A percentile compares a stretch with the other conserved stretches of the same genome.
These are phyloP conservation scores for Hecatera dysodea DNA, from an alignment of 2,888 invertebrate species.

Conservation along the genomic window DNA sequence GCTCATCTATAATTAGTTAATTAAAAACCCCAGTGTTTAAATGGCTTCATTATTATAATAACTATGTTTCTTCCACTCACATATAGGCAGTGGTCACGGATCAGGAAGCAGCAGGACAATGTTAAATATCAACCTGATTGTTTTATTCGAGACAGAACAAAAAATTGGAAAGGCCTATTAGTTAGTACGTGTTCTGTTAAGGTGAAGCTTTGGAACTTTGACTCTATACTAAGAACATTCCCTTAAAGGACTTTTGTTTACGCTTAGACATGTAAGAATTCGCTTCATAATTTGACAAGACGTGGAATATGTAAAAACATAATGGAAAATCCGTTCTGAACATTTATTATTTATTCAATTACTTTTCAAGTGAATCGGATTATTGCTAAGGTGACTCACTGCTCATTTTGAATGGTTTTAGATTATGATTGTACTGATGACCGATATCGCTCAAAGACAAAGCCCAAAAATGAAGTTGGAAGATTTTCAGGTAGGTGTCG, in stretches of 20 bases:
- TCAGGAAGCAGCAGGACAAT: conserved; percentile 6
- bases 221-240: neutral
- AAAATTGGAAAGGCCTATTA: conserved; percentile 22
- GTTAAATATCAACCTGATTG: conserved; percentile 32
- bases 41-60: neutral
- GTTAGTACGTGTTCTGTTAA: conserved; percentile 40
- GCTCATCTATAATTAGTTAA: conserved; percentile 1
- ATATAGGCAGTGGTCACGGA: neutral
- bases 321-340: no score
- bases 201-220: neutral
- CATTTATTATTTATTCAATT: no score
- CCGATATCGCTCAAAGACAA: no score
- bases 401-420: no score
- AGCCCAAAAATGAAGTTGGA: neutral
- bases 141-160: conserved; percentile 14
- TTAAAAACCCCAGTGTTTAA: neutral
- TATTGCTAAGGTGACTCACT: no score
- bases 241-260: neutral
- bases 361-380: no score
- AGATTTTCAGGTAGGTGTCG: no score
- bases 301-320: no score
- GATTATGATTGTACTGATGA: no score
- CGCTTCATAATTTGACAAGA: no score
- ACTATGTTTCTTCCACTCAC: neutral
- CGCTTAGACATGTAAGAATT: no score